Evolutionary conservation across 92 coral and sea anemone genomes (phyloP).

Genomic region (Palythoa heliodiscus): DNA sequence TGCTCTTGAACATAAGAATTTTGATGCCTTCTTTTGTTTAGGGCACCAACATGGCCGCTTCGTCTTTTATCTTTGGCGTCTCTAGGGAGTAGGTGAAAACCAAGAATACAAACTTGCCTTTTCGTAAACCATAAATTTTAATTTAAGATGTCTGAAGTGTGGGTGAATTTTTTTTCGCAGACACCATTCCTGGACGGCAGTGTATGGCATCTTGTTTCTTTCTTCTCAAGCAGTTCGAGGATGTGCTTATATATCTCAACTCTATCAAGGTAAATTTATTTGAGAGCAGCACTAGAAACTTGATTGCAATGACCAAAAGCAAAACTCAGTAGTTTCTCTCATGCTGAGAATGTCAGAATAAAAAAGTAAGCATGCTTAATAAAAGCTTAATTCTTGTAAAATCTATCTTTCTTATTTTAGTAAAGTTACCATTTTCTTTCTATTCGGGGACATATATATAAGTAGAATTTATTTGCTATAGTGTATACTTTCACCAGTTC

Average conservation of each 20-base stretch:
- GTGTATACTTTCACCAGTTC: conserved; percentile 16
- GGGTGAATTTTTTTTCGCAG: conserved; percentile 30
- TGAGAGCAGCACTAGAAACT: background rate
- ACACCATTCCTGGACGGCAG: conserved; percentile 99
- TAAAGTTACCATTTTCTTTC: no score
- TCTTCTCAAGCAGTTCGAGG: conserved; percentile 97
- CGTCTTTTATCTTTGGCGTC: no score
- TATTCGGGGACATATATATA: no score
- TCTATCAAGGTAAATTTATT: conserved; percentile 84
- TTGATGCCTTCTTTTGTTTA: no score
- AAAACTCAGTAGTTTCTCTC: no score
- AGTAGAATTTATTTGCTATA: background rate
- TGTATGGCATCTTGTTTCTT: conserved; percentile 99
- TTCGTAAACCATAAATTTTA: background rate
- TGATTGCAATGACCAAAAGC: background rate
- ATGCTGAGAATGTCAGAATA: no score
- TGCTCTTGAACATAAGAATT: no score
- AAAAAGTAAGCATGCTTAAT: no score
- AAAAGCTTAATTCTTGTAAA: no score
- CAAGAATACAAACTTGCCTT: background rate
- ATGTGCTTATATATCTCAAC: conserved; percentile 94
- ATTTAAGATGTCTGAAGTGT: background rate
- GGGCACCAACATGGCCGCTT: no score
- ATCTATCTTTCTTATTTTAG: background rate
- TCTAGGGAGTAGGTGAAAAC: no score